Base-by-base conservation (phyloP, 1,140 invertebrate species). In the Colletes latitarsis region DNA sequence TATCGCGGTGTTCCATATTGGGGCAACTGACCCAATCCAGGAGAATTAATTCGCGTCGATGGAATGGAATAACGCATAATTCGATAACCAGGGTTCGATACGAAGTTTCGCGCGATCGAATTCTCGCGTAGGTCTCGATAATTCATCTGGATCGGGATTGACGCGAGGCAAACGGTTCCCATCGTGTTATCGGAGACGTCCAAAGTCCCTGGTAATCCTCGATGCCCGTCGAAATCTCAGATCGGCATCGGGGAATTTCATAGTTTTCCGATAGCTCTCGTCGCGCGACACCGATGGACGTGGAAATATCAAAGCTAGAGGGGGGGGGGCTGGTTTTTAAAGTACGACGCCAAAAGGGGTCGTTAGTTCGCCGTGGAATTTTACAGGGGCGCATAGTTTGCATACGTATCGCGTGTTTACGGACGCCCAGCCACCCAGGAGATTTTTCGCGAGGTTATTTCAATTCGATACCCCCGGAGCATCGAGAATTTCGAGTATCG, bases 361-460 rank as follows among this genome's bases (percentile, higher is more conserved):
- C 81, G 84, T 87, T 86, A 83, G 84, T 60, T 62, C 70, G 21
- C 62, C 53, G 52, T 62, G 60, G 46, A 81, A 86, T 85, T 83
- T 81, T 43, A 52, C 49, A 69, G 73, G 30, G 68, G 79, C 67
- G 41, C 64, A 53, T 64, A 63, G 64, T 85, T 79, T 81, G 77
- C 70, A 83, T 77, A 58, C 70, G 77, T 70, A 82, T 77, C 73
- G 64, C 78, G 60, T 82, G 83, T 87, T 80, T 78, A 60, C 57
- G 46, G 64, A 53, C 80, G 70, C 63, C 73, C 52, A 19, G 43
- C 76, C 58, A n/a, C 12, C n/a, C 39, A 19, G 15, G 63, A 81
- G 67, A 76, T 69, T 68, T 57, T 58, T 77, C 62, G 55, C 39
- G 43, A 55, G 79, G 41, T 78, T 69, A 64, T 70, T 75, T 74